Conservation (phyloP, 2,888 invertebrate species). For the Hoplodrina ambigua region DNA sequence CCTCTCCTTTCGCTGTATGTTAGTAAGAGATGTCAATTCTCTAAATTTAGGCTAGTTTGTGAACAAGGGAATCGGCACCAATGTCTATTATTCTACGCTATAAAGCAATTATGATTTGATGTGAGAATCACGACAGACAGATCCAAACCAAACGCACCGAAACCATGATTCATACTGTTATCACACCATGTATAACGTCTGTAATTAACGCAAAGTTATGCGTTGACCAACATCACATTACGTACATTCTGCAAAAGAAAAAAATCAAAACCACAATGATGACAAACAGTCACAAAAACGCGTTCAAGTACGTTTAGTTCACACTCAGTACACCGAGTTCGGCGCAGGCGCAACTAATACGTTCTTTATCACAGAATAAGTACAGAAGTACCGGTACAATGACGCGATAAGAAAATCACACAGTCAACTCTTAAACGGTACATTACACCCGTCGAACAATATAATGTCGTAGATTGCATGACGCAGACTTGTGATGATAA, state of each 20-base stretch:
- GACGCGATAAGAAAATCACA: conserved; percentile 18
- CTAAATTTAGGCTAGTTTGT: too few relatives aligned
- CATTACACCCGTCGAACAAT: conserved; percentile 14
- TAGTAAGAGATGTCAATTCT: too few relatives aligned
- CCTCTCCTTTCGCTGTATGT: too few relatives aligned
- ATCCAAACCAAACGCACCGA: neutral
- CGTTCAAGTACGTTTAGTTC: conserved; percentile 11
- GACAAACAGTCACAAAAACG: neutral
- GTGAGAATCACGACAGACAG: neutral
- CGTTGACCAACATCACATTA: neutral
- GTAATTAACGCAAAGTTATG: neutral
- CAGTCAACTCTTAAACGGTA: conserved; percentile 8
- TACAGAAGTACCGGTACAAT: conserved; percentile 36
- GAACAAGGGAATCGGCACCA: too few relatives aligned
- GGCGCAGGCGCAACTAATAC: conserved; percentile 19
- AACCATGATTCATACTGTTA: conserved; percentile 19
- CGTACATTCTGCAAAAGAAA: neutral
- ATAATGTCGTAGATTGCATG: neutral
- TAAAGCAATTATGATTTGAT: neutral
- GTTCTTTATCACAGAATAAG: conserved; percentile 23
- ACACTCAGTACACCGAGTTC: neutral
- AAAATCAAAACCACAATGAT: neutral
- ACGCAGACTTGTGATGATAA: neutral
- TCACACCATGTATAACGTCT: neutral
- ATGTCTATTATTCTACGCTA: neutral